phyloP scores from a whole-genome alignment of 2,888 invertebrate species.

The Tetranychus truncatus region DNA sequence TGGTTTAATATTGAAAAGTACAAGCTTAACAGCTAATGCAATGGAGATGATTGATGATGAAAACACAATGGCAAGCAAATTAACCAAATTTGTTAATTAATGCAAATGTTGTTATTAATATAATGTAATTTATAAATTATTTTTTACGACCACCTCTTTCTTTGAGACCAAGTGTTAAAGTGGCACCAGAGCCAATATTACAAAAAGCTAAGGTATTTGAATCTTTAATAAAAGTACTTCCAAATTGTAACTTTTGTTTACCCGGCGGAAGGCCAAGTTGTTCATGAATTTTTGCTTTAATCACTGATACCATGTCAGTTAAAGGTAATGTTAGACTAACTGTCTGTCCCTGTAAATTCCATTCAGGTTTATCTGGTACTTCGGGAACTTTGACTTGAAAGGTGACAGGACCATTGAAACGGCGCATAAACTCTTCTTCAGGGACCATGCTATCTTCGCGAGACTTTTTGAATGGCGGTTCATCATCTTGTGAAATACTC shows the following conservation, averaged over 20 bases:
- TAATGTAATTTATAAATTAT: not conserved
- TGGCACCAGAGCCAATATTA: slow-evolving; percentile 47
- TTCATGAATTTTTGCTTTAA: slow-evolving; percentile 71
- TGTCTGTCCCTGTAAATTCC: slow-evolving; percentile 80
- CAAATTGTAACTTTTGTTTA: slow-evolving; percentile 87
- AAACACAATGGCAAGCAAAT: not conserved
- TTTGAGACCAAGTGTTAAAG: slow-evolving; percentile 18
- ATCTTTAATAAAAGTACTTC: slow-evolving; percentile 97
- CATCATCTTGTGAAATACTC: slow-evolving; percentile 46
- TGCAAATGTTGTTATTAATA: not conserved
- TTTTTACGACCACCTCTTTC: slow-evolving; percentile 22
- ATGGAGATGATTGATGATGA: not conserved
- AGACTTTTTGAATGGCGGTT: slow-evolving; percentile 66
- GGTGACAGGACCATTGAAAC: slow-evolving; percentile 43
- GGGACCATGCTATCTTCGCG: slow-evolving; percentile 82
- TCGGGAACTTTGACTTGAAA: slow-evolving; percentile 64
- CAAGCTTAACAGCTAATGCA: not conserved
- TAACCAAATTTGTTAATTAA: no score
- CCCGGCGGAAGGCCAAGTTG: slow-evolving; percentile 80
- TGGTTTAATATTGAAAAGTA: slow-evolving; percentile 7
- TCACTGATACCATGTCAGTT: slow-evolving; percentile 49
- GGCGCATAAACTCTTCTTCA: slow-evolving; percentile 57
- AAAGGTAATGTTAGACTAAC: slow-evolving; percentile 57
- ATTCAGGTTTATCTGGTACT: slow-evolving; percentile 73
- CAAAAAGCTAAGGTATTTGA: slow-evolving; percentile 84